These are phyloP conservation scores for Timandra comae DNA, from an alignment of 2,888 invertebrate species.

Conservation along the genomic window DNA sequence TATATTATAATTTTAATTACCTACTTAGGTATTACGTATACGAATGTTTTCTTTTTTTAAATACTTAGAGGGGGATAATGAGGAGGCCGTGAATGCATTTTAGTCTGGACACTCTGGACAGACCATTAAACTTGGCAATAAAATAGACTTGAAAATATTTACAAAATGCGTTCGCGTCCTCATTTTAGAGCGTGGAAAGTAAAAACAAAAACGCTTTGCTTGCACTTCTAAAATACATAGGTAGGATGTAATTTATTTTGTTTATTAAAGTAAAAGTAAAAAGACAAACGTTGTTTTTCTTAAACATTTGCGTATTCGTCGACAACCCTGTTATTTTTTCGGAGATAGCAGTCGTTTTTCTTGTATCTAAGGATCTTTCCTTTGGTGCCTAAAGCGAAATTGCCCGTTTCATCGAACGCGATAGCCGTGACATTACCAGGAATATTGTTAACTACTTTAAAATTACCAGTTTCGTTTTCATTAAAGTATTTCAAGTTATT, in stretches of 20 bases:
- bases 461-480: conserved; percentile 42
- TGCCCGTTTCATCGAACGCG: conserved; percentile 49
- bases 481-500: conserved; percentile 47
- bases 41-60: too few relatives aligned
- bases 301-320: conserved; percentile 9
- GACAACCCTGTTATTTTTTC: conserved; percentile 18
- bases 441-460: conserved; percentile 42
- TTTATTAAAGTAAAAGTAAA: conserved; percentile 26
- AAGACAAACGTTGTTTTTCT: conserved; percentile 6
- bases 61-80: too few relatives aligned
- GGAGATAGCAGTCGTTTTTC: conserved; percentile 40
- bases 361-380: conserved; percentile 52
- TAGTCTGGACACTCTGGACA: too few relatives aligned
- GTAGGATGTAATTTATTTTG: conserved; percentile 30
- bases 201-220: conserved; percentile 4
- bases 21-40: too few relatives aligned
- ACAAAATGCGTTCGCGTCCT: too few relatives aligned
- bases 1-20: too few relatives aligned
- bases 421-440: conserved; percentile 51
- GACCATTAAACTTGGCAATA: too few relatives aligned
- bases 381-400: conserved; percentile 45
- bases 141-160: too few relatives aligned
- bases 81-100: too few relatives aligned
- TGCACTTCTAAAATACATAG: conserved; percentile 3
- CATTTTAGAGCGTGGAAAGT: neutral